These are phyloP conservation scores for Drosophila neotestacea DNA, from an alignment of 2,888 invertebrate genomes.

Conservation along the genomic window DNA sequence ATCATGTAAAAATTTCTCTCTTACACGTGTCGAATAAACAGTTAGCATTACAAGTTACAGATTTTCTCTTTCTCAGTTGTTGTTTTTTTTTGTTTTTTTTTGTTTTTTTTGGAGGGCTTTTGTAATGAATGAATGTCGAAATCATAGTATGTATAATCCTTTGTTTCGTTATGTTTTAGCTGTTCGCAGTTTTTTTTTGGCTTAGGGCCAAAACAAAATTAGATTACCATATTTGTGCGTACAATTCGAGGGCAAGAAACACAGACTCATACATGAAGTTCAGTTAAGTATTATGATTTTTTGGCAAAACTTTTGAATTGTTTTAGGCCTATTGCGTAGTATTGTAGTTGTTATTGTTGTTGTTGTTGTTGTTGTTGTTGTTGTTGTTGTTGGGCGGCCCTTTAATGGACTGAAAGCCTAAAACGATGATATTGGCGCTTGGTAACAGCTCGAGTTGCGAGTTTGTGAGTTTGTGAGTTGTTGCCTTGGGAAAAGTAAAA, in stretches of 20 bases:
- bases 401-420: conserved; percentile 50
- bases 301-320: conserved; percentile 45
- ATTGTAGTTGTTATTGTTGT: conserved; percentile 7
- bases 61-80: conserved; percentile 2
- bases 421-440: conserved; percentile 53
- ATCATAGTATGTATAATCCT: conserved; percentile 21
- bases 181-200: conserved; percentile 6
- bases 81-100: no score
- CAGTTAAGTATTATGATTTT: conserved; percentile 24
- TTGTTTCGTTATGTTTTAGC: conserved; percentile 14
- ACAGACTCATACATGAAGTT: conserved; percentile 12
- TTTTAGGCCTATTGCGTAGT: conserved; percentile 37
- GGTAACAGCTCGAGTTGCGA: conserved; percentile 31
- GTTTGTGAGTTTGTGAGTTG: conserved; percentile 7
- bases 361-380: conserved; percentile 17
- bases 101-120: no score
- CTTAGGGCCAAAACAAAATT: conserved; percentile 6
- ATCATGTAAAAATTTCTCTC: background rate
- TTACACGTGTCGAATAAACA: conserved; percentile 6
- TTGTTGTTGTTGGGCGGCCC: conserved; percentile 46
- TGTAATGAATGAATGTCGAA: conserved; percentile 20
- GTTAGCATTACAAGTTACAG: conserved; percentile 4
- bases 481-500: conserved; percentile 68
- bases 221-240: conserved; percentile 29
- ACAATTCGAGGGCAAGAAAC: conserved; percentile 31